Conservation (phyloP, 2,113 vertebrate genomes). For the Capreolus pygargus region DNA sequence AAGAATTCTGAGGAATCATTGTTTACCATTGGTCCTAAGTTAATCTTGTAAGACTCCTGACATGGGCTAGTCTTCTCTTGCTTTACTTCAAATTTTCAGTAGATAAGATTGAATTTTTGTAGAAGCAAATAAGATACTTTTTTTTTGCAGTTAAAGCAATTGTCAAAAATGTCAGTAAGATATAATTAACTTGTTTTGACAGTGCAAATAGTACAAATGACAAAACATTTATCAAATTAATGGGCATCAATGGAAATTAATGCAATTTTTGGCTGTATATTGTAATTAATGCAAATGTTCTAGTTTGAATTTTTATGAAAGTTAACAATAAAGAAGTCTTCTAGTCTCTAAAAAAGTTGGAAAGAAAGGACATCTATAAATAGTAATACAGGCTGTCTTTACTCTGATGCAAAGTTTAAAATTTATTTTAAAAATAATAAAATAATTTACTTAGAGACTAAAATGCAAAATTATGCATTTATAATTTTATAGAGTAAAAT, state of each 20-base stretch:
- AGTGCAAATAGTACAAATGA: slow-evolving; percentile 57
- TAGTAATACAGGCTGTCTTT: background rate
- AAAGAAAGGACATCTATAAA: slow-evolving; percentile 55
- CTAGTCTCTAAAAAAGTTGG: slow-evolving; percentile 38
- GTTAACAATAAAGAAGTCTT: slow-evolving; percentile 58
- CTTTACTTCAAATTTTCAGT: background rate
- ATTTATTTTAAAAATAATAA: slow-evolving; percentile 57
- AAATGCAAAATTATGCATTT: background rate
- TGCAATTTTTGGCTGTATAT: slow-evolving; percentile 61
- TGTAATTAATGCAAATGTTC: slow-evolving; percentile 54
- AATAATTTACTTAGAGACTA: slow-evolving; percentile 72
- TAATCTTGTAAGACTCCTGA: background rate
- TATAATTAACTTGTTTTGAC: slow-evolving; percentile 72
- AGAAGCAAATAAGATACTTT: slow-evolving; percentile 5
- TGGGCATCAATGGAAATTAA: slow-evolving; percentile 64
- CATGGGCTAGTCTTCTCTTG: background rate
- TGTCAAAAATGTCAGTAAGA: slow-evolving; percentile 73
- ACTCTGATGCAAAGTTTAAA: slow-evolving; percentile 65
- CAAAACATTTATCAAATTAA: slow-evolving; percentile 73
- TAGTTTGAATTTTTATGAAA: slow-evolving; percentile 63
- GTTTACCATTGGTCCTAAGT: background rate
- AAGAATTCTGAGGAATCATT: background rate
- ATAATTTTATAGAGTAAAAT: background rate
- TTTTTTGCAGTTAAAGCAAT: slow-evolving; percentile 51
- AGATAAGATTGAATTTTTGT: background rate